Evolutionary conservation across 2,797 vertebrate genomes (phyloP).

Genomic region (Podarcis siculus): DNA sequence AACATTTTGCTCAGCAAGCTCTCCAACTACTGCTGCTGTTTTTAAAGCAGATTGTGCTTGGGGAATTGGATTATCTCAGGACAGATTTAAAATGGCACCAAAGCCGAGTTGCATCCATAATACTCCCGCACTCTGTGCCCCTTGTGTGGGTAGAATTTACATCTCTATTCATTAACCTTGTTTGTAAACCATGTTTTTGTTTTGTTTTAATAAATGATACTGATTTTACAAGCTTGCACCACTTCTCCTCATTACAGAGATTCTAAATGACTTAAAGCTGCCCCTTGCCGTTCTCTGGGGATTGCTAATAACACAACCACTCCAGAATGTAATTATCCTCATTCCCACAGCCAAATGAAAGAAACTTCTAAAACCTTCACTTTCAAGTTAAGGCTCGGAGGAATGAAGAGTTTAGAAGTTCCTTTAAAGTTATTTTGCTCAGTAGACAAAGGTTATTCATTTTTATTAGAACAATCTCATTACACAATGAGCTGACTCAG

Average conservation of each 20-base stretch:
- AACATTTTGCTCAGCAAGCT: conserved; percentile 11
- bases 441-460: conserved; percentile 45
- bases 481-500: conserved; percentile 61
- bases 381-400: conserved; percentile 24
- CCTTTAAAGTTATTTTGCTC: conserved; percentile 47
- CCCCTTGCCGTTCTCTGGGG: conserved; percentile 26
- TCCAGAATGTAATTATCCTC: conserved; percentile 35
- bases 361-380: conserved; percentile 17
- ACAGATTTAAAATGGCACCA: conserved; percentile 34
- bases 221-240: conserved; percentile 14
- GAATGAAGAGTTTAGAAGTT: conserved; percentile 35
- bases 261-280: conserved; percentile 38
- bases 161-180: conserved; percentile 30
- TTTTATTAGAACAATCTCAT: conserved; percentile 68
- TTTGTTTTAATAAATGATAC: conserved; percentile 33
- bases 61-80: conserved; percentile 30
- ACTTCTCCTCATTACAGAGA: conserved; percentile 20
- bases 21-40: not conserved
- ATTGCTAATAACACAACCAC: conserved; percentile 23
- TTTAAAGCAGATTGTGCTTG: conserved; percentile 5
- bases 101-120: not conserved
- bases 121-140: not conserved
- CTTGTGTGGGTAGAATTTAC: conserved; percentile 21
- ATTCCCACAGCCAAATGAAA: conserved; percentile 40
- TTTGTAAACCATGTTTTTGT: conserved; percentile 19